Evolutionary conservation across 2,888 invertebrate genomes (phyloP).

Genomic region (Xiphydria camelus): DNA sequence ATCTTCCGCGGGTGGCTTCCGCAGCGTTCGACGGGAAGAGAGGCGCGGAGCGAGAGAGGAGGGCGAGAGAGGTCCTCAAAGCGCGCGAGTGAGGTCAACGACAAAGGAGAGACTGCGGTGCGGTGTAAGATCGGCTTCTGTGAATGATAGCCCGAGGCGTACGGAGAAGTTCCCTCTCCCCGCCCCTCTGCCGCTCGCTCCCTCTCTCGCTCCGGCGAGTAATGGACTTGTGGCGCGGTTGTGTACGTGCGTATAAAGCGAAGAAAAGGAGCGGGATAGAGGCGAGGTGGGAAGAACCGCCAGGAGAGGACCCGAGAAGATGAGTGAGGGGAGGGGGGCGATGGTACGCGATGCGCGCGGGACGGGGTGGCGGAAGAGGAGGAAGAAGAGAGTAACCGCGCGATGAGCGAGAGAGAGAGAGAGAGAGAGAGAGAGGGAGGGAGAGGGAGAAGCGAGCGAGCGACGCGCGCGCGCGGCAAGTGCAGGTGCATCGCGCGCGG

Average conservation of each 20-base stretch:
- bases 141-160: constrained; percentile 50
- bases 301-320: neutral
- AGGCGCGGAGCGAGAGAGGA: neutral
- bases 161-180: constrained; percentile 45
- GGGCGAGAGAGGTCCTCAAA: no score
- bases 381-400: constrained; percentile 9
- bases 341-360: constrained; percentile 13
- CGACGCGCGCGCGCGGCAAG: constrained; percentile 27
- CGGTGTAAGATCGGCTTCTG: constrained; percentile 52
- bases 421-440: constrained; percentile 9
- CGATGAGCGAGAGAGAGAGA: neutral
- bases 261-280: constrained; percentile 15
- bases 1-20: constrained; percentile 1
- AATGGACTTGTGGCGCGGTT: constrained; percentile 28
- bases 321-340: constrained; percentile 4
- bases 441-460: neutral
- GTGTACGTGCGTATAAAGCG: neutral
- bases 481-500: constrained; percentile 51
- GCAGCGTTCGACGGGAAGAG: no score
- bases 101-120: constrained; percentile 27
- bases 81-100: neutral
- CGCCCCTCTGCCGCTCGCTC: no score
- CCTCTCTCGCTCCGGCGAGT: no score
- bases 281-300: constrained; percentile 1
- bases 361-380: constrained; percentile 1